phyloP scores from a whole-genome alignment of 1,140 invertebrate species.

The Heliconius nattereri region DNA sequence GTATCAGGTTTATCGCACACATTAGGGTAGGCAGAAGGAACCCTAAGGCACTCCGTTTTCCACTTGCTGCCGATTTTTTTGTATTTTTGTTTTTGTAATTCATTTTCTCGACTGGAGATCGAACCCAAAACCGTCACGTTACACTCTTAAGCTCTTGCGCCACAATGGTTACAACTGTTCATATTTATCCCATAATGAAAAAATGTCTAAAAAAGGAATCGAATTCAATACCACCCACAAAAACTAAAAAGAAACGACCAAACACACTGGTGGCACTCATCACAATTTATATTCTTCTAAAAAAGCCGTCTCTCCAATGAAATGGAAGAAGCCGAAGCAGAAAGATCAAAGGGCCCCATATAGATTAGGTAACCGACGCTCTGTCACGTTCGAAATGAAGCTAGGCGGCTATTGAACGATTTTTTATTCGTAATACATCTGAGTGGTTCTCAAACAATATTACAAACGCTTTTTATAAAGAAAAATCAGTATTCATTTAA shows the following conservation, averaged over 20 bases:
- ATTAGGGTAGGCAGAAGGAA: no score
- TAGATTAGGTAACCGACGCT: constrained; percentile 12
- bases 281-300: constrained; percentile 15
- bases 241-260: background rate
- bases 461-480: background rate
- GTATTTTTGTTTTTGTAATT: no score
- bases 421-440: constrained; percentile 18
- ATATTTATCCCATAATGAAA: background rate
- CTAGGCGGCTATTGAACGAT: background rate
- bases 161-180: no score
- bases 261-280: background rate
- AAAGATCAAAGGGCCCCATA: constrained; percentile 12
- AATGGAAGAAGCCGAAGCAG: constrained; percentile 10
- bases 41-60: no score
- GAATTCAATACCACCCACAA: background rate
- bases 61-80: fast-evolving
- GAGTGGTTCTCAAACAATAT: constrained; percentile 3
- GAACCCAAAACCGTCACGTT: no score
- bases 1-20: no score
- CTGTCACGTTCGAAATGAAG: constrained; percentile 12
- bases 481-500: background rate
- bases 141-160: no score
- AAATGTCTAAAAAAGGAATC: background rate
- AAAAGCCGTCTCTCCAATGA: constrained; percentile 10
- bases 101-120: no score